Base-by-base conservation (phyloP, 2,797 vertebrate species). In the Sebastolobus altivelis region DNA sequence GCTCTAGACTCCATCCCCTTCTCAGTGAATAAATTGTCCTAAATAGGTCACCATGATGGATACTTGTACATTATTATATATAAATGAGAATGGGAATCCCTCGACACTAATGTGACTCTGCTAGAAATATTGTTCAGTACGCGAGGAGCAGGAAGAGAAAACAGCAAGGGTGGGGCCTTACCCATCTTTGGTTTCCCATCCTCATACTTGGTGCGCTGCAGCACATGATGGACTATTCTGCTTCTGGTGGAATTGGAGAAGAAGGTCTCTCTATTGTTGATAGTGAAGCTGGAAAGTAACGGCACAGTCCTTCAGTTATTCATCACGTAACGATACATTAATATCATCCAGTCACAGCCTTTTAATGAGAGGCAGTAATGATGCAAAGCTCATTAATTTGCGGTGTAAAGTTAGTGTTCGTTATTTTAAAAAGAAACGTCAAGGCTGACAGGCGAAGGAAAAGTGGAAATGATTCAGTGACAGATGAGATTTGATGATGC, bases 191-290 rank as follows among this genome's bases (percentile, higher is more conserved):
- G 97, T 91, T 99, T 99, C 37, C 97, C 97, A 1, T 99, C 98
- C 94, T 99, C 99, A 52, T 99, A 99, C 84, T 99, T 99, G 5
- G 98, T 99, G 77, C 98, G 97, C 89, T 99, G 98, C 31, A 99
- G 94, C 84, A 99, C 96, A 66, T 99, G 99, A 91, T 99, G 98
- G 20, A 99, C 98, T 37, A 99, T 99, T 86, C 98, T 97, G 91
- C 98, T 99, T 90, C 98, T 95, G 55, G 98, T 99, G 33, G 99
- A 99, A 84, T 99, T 99, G 92, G 98, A 99, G 95, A 99, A 99
- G 95, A 99, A 99, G 8, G 97, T 97, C 86, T 97, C 96, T 92
- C 97, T 97, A 91, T 98, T 99, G 96, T 97, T 99, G 95, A 99
- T 99, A 0, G 97, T 98, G 89, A 99, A 99, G 85, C 99, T 99